phyloP scores from a whole-genome alignment of 2,888 invertebrate genomes.

The Archaeoteleia sp. region DNA sequence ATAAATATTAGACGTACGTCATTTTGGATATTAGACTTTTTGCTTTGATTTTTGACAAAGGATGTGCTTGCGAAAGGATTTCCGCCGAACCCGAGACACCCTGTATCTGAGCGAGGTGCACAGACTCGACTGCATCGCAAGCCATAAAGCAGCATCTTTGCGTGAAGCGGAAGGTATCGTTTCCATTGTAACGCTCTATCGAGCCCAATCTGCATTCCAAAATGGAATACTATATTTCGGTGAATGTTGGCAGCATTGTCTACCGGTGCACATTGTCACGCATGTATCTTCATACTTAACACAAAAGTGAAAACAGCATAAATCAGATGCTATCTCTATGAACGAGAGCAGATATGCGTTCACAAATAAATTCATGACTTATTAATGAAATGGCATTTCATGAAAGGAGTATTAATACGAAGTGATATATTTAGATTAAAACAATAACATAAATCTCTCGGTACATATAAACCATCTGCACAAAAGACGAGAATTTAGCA shows the following conservation, averaged over 20 bases:
- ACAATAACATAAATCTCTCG: too few species aligned
- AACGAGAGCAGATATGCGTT: constrained; percentile 8
- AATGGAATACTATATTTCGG: constrained; percentile 26
- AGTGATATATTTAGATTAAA: too few species aligned
- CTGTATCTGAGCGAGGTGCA: too few species aligned
- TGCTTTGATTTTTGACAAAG: too few species aligned
- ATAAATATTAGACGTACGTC: too few species aligned
- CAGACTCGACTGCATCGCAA: constrained; percentile 5
- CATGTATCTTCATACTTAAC: constrained; percentile 29
- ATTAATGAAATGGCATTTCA: constrained; percentile 22
- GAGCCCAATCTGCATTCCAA: constrained; percentile 43
- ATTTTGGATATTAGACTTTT: too few species aligned
- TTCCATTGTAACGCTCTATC: constrained; percentile 38
- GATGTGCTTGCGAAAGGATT: too few species aligned
- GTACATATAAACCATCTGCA: too few species aligned
- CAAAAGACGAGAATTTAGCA: too few species aligned
- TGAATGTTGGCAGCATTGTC: constrained; percentile 29
- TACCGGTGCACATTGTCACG: constrained; percentile 17
- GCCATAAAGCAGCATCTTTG: constrained; percentile 15
- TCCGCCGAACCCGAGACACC: too few species aligned
- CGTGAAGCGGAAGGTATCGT: constrained; percentile 31
- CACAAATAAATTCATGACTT: constrained; percentile 40
- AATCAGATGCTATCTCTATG: constrained; percentile 19
- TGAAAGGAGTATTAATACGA: too few species aligned
- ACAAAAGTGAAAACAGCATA: constrained; percentile 26